These are phyloP conservation scores for Macrosiphum euphorbiae DNA, from an alignment of 2,888 invertebrate species.

Conservation along the genomic window DNA sequence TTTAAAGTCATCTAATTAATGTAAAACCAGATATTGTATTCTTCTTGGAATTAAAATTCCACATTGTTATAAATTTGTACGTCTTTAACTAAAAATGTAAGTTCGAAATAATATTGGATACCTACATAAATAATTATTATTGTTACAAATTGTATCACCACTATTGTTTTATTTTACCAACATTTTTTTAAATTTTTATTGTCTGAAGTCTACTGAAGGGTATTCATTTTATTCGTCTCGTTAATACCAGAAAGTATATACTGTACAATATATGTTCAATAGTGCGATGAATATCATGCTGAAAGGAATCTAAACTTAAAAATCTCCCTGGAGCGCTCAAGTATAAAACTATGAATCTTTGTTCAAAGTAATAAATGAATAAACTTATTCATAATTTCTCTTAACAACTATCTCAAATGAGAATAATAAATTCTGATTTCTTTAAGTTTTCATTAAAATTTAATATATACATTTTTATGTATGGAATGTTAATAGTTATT, in stretches of 20 bases:
- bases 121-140: not conserved
- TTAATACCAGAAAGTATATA: not conserved
- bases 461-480: too few species aligned
- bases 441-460: too few species aligned
- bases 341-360: too few species aligned
- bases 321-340: too few species aligned
- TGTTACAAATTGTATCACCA: not conserved
- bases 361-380: too few species aligned
- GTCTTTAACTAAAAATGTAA: not conserved
- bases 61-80: not conserved
- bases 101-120: not conserved
- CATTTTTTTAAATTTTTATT: not conserved
- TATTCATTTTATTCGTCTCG: not conserved
- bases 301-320: too few species aligned
- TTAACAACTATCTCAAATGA: too few species aligned
- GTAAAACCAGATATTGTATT: not conserved
- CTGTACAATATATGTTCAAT: not conserved
- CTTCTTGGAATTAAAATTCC: not conserved
- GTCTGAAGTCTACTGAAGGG: not conserved
- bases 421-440: too few species aligned
- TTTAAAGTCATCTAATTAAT: not conserved
- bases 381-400: too few species aligned
- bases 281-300: not conserved
- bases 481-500: too few species aligned
- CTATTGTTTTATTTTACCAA: not conserved